phyloP scores from a whole-genome alignment of 1,140 invertebrate genomes.

The Stenopsyche tienmushanensis region DNA sequence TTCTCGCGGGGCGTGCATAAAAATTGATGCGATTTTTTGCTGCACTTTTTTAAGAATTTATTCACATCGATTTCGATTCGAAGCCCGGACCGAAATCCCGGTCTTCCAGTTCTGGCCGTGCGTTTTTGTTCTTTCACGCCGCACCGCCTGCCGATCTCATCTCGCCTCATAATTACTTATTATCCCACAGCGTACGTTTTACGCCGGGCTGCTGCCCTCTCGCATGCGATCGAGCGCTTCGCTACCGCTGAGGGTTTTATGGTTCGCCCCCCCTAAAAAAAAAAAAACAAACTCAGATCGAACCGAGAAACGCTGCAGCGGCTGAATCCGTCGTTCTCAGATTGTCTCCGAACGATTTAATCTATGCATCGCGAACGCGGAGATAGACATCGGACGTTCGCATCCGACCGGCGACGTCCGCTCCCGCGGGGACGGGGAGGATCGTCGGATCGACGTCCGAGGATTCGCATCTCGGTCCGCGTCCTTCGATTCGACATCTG shows the following conservation, averaged over 20 bases:
- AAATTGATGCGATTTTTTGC: slow-evolving; percentile 20
- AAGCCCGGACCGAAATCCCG: too few relatives aligned
- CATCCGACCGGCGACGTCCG: background rate
- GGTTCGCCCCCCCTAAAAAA: too few relatives aligned
- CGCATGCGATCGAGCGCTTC: slow-evolving; percentile 21
- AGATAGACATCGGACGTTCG: background rate
- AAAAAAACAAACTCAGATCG: too few relatives aligned
- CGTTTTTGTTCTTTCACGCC: background rate
- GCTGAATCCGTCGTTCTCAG: too few relatives aligned
- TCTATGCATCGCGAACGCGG: too few relatives aligned
- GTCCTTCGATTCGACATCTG: background rate
- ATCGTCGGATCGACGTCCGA: background rate
- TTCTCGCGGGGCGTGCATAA: slow-evolving; percentile 14
- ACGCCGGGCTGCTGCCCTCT: slow-evolving; percentile 17
- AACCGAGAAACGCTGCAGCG: too few relatives aligned
- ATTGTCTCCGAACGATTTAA: too few relatives aligned
- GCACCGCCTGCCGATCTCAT: slow-evolving; percentile 38
- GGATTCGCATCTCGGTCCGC: too few relatives aligned
- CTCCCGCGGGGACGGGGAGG: too few relatives aligned
- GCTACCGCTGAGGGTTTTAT: slow-evolving; percentile 17
- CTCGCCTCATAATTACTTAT: slow-evolving; percentile 40
- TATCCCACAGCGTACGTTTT: slow-evolving; percentile 37
- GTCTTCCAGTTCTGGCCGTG: too few relatives aligned
- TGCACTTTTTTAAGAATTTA: slow-evolving; percentile 3
- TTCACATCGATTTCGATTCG: too few relatives aligned